phyloP scores from a whole-genome alignment of 2,888 invertebrate genomes.

The Caenorhabditis sp. region DNA sequence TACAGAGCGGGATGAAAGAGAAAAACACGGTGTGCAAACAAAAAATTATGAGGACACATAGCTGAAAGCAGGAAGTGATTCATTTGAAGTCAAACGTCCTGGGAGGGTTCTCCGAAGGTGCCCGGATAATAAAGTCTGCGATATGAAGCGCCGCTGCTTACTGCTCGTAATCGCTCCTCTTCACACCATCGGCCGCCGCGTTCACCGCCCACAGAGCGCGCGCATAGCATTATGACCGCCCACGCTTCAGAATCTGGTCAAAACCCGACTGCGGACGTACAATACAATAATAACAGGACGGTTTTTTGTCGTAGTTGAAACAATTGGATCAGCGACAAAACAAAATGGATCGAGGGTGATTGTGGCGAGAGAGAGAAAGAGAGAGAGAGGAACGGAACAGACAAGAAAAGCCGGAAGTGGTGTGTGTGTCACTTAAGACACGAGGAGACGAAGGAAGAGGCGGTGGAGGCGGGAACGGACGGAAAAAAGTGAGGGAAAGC shows the following conservation, averaged over 20 bases:
- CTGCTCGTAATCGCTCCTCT: slow-evolving; percentile 1
- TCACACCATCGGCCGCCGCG: background rate
- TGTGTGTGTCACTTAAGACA: background rate
- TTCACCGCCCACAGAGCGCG: slow-evolving; percentile 15
- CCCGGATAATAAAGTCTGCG: slow-evolving; percentile 2
- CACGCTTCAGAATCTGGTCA: slow-evolving; percentile 24
- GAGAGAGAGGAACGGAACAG: too few relatives aligned
- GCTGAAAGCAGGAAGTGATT: too few relatives aligned
- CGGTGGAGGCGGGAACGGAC: too few relatives aligned
- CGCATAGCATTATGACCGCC: slow-evolving; percentile 39
- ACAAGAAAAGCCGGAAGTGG: background rate
- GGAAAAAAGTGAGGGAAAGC: background rate
- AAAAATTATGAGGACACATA: too few relatives aligned
- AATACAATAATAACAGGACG: background rate
- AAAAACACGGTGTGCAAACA: too few relatives aligned
- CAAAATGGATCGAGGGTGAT: background rate
- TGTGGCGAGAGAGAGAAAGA: background rate
- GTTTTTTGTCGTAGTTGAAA: background rate
- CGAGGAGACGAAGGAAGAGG: too few relatives aligned
- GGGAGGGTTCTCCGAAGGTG: too few relatives aligned
- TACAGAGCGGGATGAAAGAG: too few relatives aligned
- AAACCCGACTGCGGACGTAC: background rate
- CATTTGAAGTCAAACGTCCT: too few relatives aligned
- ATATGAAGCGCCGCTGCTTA: background rate
- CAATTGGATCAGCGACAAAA: background rate